Conservation (phyloP, 2,797 vertebrate species). For the Synanceia verrucosa region DNA sequence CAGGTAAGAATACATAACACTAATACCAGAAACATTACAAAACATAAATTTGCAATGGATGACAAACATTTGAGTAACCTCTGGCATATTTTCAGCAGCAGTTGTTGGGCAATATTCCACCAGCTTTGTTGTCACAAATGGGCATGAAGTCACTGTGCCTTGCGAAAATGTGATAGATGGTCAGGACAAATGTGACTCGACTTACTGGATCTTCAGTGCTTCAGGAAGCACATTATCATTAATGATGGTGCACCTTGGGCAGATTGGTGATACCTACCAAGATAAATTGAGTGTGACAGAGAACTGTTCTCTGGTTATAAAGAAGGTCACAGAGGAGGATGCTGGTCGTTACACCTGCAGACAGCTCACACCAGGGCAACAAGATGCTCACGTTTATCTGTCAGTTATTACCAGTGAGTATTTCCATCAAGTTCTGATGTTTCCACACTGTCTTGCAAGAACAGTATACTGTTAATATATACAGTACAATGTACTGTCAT, state of each 20-base stretch:
- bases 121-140: not conserved
- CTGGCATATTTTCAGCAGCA: too few species aligned
- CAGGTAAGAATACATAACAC: conserved; percentile 10
- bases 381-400: fast-evolving
- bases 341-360: not conserved
- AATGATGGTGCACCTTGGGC: fast-evolving
- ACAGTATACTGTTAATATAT: too few species aligned
- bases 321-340: not conserved
- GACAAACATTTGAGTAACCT: too few species aligned
- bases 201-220: fast-evolving
- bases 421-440: too few species aligned
- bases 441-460: too few species aligned
- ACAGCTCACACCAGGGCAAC: not conserved
- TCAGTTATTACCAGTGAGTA: not conserved
- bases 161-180: fast-evolving
- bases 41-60: not conserved
- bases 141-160: conserved; percentile 5
- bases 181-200: not conserved
- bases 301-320: conserved; percentile 21
- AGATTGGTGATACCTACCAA: not conserved
- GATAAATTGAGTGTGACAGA: not conserved
- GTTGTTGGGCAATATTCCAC: not conserved
- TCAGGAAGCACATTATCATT: fast-evolving
- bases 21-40: not conserved
- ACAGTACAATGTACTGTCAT: fast-evolving